Evolutionary conservation across 2,113 vertebrate genomes (phyloP), one percentile per base, ranked within the genome.

Genomic region (Brachionichthys hirsutus): DNA sequence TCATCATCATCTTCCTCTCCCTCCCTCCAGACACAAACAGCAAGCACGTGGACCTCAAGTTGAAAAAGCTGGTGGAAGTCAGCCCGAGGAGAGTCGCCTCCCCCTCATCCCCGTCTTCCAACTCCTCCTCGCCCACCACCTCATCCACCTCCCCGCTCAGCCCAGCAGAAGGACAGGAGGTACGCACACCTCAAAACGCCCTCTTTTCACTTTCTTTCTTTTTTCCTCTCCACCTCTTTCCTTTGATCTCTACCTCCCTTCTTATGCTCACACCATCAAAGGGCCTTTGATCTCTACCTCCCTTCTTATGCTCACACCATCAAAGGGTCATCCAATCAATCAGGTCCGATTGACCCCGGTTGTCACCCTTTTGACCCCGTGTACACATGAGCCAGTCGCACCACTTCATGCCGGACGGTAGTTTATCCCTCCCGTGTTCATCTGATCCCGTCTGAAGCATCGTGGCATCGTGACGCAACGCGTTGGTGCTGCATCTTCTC

Each of bases 41-140:
- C 84, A 94, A 91, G 63, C 90, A 93, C 46, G 77, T 95, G 81
- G 95, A 99, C 83, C 89, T 94, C 82, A 97, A 96, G 85, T 89
- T 97, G 80, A 97, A 94, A 92, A 95, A 93, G 81, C 86, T 94
- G 77, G 84, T 91, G 59, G 95, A 97, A 75, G 65, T 90, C 85
- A 91, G 91, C 82, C 93, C 94, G 78, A 92, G 95, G 88, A 93
- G 92, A 87, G 85, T 80, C 75, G 88, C 91, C 84, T 94, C 88
- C 19, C 82, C 88, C 67, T 84, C 50, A 34, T 89, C 38, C 41
- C 85, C 64, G 14, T 88, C 81, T 56, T 90, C 60, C 67, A 80
- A 22, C 52, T 85, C 67, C 22, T 86, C 81, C 16, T 86, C 89
- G 8, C 70, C 88, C 19, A 78, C 84, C 1, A 60, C 84, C 58